A percentile compares a stretch with the other conserved stretches of the same genome.
Conservation (phyloP, 1,140 invertebrate species). For the Heterodera carotae region DNA sequence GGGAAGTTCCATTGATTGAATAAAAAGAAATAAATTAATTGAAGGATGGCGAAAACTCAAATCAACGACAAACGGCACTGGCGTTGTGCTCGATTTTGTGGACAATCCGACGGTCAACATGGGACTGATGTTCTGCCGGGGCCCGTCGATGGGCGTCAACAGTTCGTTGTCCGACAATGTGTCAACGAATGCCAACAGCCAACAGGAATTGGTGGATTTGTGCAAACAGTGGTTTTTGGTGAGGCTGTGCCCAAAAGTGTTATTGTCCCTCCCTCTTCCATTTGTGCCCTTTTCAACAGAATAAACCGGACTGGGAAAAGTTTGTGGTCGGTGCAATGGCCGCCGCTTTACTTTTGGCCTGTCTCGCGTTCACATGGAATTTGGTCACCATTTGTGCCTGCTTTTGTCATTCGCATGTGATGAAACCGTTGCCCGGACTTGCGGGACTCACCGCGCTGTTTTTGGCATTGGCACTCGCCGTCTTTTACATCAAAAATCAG, state of each 20-base stretch:
- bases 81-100: background rate
- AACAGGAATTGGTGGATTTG: background rate
- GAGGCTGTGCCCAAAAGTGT: too few species aligned
- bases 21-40: background rate
- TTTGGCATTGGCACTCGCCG: slow-evolving; percentile 15
- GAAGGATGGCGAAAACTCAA: slow-evolving; percentile 12
- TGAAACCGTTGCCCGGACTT: slow-evolving; percentile 24
- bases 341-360: slow-evolving; percentile 35
- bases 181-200: background rate
- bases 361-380: slow-evolving; percentile 50
- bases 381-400: slow-evolving; percentile 48
- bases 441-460: slow-evolving; percentile 16
- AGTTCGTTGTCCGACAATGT: background rate
- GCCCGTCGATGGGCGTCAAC: background rate
- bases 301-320: slow-evolving; percentile 48
- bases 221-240: slow-evolving; percentile 6
- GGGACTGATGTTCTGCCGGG: background rate
- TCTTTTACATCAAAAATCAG: slow-evolving; percentile 26
- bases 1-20: too few species aligned
- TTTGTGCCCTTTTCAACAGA: background rate
- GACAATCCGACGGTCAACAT: slow-evolving; percentile 6
- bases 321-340: slow-evolving; percentile 39
- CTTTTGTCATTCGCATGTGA: slow-evolving; percentile 8
- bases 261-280: background rate
- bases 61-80: background rate